Evolutionary conservation across 2,888 invertebrate species (phyloP).

Genomic region (Heliconius erato): DNA sequence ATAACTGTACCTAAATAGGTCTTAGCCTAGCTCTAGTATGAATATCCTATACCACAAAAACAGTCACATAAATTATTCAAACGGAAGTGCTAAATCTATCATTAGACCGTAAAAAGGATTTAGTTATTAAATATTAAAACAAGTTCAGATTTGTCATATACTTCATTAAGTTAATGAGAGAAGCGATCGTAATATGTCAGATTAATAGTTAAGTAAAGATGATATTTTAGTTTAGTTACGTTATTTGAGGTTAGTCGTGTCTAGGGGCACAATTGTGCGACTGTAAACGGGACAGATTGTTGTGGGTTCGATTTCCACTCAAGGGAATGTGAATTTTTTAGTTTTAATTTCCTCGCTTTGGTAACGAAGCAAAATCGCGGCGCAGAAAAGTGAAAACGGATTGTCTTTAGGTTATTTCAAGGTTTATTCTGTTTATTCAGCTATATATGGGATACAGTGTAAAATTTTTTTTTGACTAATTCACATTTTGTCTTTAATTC

Average conservation of each 20-base stretch:
- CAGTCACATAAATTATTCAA: constrained; percentile 25
- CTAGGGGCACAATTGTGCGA: background rate
- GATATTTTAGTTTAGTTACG: background rate
- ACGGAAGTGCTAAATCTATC: constrained; percentile 25
- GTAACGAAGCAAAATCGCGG: no score
- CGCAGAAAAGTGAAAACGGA: no score
- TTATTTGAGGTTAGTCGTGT: background rate
- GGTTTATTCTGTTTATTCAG: no score
- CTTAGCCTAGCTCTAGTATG: background rate
- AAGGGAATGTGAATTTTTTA: background rate
- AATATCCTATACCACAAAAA: constrained; percentile 1
- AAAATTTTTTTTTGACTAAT: no score
- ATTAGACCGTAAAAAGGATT: constrained; percentile 13
- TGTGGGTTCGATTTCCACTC: background rate
- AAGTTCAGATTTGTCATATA: constrained; percentile 8
- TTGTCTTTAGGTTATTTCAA: no score
- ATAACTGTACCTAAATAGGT: constrained; percentile 6
- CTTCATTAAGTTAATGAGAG: constrained; percentile 15
- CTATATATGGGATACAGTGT: no score
- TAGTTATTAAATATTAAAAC: constrained; percentile 15
- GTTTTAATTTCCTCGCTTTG: no score
- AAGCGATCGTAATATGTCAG: constrained; percentile 61
- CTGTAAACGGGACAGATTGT: background rate
- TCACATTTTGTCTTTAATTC: no score
- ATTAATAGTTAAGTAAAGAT: constrained; percentile 22